phyloP scores from a whole-genome alignment of 2,113 vertebrate genomes.

The Crocuta crocuta region DNA sequence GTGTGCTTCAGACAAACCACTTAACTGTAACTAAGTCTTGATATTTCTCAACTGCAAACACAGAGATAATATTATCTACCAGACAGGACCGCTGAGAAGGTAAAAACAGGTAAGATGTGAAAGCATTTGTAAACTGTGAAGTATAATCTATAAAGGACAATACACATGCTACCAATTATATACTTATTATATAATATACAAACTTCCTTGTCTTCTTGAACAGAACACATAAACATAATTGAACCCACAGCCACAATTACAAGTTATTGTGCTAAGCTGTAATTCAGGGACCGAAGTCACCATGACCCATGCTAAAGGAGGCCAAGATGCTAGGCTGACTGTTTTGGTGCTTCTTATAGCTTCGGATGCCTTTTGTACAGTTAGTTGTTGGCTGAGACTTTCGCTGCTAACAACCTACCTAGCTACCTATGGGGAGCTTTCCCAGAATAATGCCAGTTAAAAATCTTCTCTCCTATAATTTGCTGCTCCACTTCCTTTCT shows the following conservation, averaged over 20 bases:
- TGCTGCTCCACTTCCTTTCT: not conserved
- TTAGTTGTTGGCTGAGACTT: not conserved
- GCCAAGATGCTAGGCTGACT: not conserved
- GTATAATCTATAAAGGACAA: not conserved
- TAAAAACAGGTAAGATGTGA: not conserved
- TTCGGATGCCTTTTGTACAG: not conserved
- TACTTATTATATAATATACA: not conserved
- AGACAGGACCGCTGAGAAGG: not conserved
- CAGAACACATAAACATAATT: not conserved
- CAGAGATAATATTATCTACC: not conserved
- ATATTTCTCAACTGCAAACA: constrained; percentile 17
- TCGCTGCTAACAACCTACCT: not conserved
- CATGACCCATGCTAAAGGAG: not conserved
- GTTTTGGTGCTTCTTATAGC: not conserved
- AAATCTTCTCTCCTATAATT: not conserved
- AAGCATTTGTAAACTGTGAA: not conserved
- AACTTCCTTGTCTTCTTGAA: not conserved
- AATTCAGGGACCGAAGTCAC: not conserved
- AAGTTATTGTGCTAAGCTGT: not conserved
- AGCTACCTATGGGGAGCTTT: not conserved
- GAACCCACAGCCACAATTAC: not conserved
- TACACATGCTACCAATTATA: not conserved
- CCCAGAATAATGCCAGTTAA: not conserved
- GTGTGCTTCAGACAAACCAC: constrained; percentile 3
- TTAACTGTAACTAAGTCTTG: not conserved